Evolutionary conservation across 2,888 invertebrate species (phyloP), one percentile per base, ranked within the genome.

Genomic region (Taenaris catops): DNA sequence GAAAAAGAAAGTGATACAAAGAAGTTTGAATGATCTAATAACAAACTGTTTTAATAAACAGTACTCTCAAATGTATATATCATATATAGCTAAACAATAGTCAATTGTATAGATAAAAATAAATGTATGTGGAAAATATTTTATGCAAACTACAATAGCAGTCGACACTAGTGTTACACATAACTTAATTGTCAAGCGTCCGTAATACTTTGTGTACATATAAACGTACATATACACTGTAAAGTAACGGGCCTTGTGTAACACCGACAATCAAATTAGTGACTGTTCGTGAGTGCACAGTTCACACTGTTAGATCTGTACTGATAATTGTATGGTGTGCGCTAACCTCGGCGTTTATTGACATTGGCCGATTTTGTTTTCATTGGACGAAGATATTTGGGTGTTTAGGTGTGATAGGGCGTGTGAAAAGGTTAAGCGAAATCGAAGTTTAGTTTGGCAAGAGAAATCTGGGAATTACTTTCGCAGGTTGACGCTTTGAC

Each of bases 181-280:
- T 16, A 20, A 5, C 14, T 18, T 17, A 10, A 25, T 25, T 41
- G 41, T 38, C 41, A 41, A 34, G 14, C 17, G 7, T 17, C 7
- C 34, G 4, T 38, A 41, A 41, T 4, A 20, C 2, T 9, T 38
- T 38, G 27, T 19, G 31, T 29, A 46, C 29, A 36, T 29, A 41
- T 41, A 33, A 38, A 41, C 28, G 28, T 31, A 18, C 26, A 24
- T 34, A 31, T 16, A n/a, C n/a, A 24, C 26, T 21, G 29, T 64
- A 72, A 67, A 70, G 68, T 64, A 72, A 67, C 70, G 68, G 70
- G 34, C 63, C 66, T 74, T 71, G 67, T 48, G 59, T 43, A 55
- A 65, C 56, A 43, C 58, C 63, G 74, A 61, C 74, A 70, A 67
- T 72, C 73, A 75, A 75, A 78, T 78, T 76, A 78, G 74, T 60